Conservation (phyloP, 2,888 invertebrate species). For the Pseudeuparius sepicola region DNA sequence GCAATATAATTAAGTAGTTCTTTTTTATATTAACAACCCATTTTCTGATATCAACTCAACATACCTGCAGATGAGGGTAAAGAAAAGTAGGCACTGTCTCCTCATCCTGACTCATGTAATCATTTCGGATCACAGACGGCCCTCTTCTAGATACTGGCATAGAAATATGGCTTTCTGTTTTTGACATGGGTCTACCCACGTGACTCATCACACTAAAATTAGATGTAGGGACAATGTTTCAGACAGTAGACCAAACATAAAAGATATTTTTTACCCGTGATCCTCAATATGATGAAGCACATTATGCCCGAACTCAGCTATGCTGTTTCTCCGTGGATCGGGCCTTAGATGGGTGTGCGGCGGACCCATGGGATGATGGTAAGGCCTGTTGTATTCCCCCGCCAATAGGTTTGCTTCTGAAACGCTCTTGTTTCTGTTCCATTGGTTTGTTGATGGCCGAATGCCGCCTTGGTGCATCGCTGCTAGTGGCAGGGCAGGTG, state of each 20-base stretch:
- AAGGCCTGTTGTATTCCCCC: conserved; percentile 43
- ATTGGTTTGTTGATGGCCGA: conserved; percentile 32
- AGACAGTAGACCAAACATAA: no score
- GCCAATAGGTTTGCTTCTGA: conserved; percentile 80
- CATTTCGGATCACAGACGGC: conserved; percentile 46
- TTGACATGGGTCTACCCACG: conserved; percentile 48
- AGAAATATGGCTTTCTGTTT: conserved; percentile 55
- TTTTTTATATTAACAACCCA: no score
- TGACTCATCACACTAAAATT: conserved; percentile 24
- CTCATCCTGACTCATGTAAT: conserved; percentile 47
- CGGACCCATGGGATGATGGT: conserved; percentile 24
- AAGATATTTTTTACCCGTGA: conserved; percentile 47
- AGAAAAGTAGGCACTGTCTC: conserved; percentile 42
- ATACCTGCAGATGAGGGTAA: conserved; percentile 57
- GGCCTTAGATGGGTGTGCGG: conserved; percentile 32
- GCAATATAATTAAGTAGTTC: no score
- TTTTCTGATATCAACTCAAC: no score
- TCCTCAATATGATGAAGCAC: conserved; percentile 37
- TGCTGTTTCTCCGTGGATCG: conserved; percentile 48
- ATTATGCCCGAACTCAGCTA: conserved; percentile 46
- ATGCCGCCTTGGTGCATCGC: conserved; percentile 63
- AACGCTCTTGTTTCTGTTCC: conserved; percentile 54
- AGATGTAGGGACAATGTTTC: conserved; percentile 2
- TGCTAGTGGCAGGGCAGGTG: conserved; percentile 48
- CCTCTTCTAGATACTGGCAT: conserved; percentile 42